phyloP scores from a whole-genome alignment of 2,113 vertebrate genomes.

The Furnarius figulus region DNA sequence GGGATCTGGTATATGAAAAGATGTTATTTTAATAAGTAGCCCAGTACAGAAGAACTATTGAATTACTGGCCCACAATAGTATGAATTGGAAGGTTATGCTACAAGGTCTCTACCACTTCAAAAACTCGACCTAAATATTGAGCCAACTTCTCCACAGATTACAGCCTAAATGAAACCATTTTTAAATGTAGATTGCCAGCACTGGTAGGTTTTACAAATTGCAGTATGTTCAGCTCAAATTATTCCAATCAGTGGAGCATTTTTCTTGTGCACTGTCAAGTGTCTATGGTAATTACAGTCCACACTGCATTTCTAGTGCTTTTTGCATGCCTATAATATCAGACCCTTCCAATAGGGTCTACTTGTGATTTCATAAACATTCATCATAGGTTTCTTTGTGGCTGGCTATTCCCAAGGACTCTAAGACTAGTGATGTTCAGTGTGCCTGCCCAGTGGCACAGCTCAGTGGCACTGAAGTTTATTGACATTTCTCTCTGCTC shows the following conservation, averaged over 20 bases:
- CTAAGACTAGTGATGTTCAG: background rate
- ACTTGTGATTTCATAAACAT: background rate
- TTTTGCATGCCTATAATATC: background rate
- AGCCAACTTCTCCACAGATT: background rate
- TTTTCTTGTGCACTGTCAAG: background rate
- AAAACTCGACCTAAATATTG: background rate
- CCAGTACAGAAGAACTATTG: background rate
- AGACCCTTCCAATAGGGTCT: background rate
- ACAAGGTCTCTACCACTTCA: background rate
- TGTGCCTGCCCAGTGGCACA: background rate
- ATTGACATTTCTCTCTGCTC: slow-evolving; percentile 63
- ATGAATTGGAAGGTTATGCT: background rate
- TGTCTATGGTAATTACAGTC: slow-evolving; percentile 2
- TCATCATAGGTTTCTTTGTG: background rate
- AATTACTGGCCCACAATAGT: background rate
- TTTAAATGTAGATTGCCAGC: background rate
- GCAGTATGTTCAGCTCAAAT: background rate
- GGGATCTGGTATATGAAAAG: background rate
- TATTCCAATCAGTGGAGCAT: slow-evolving; percentile 41
- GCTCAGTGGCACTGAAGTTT: slow-evolving; percentile 11
- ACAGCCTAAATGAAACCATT: background rate
- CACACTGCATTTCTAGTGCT: background rate
- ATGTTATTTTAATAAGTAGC: background rate
- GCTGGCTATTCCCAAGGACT: background rate
- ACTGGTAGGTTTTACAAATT: background rate